Percentiles rank a stretch among this genome's conserved stretches.
phyloP scores from a whole-genome alignment of 2,113 vertebrate species.

The Phyllopteryx taeniolatus region DNA sequence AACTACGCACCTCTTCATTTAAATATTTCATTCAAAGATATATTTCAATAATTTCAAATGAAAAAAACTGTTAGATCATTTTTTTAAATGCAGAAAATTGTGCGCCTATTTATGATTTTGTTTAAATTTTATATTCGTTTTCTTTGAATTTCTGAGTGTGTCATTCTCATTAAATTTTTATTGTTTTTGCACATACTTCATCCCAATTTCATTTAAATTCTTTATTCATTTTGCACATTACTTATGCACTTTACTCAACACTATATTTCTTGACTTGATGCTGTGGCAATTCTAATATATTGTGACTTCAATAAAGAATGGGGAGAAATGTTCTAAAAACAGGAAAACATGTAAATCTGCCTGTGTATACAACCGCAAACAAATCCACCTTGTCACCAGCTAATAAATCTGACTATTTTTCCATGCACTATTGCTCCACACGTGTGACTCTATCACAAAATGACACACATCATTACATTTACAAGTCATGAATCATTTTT shows the following conservation, averaged over 20 bases:
- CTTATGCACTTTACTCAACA: background rate
- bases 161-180: too few relatives aligned
- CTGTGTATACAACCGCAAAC: background rate
- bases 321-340: background rate
- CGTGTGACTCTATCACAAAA: conserved; percentile 4
- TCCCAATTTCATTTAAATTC: too few relatives aligned
- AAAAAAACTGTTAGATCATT: too few relatives aligned
- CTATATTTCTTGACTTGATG: background rate
- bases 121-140: too few relatives aligned
- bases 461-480: background rate
- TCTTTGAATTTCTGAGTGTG: too few relatives aligned
- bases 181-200: too few relatives aligned
- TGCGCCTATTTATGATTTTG: background rate
- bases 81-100: background rate
- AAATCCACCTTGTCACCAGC: background rate
- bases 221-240: background rate
- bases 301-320: background rate
- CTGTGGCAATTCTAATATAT: background rate
- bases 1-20: too few relatives aligned
- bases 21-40: too few relatives aligned
- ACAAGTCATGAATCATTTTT: conserved; percentile 9
- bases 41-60: too few relatives aligned
- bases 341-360: background rate
- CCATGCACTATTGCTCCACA: conserved; percentile 1
- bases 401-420: conserved; percentile 7